Conservation (phyloP, 2,797 vertebrate genomes). For the Okamejei kenojei region DNA sequence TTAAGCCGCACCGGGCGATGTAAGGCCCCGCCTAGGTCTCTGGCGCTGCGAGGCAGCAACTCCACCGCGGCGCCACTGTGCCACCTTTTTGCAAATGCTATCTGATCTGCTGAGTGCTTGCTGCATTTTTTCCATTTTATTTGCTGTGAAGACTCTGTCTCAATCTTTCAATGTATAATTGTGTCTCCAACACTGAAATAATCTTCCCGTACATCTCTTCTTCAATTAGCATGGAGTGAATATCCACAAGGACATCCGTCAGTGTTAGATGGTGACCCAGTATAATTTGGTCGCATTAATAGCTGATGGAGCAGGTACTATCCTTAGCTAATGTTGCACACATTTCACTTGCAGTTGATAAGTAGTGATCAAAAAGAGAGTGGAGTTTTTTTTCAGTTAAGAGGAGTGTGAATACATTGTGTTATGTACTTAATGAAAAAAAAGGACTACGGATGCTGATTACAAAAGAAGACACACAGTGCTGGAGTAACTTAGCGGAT, state of each 20-base stretch:
- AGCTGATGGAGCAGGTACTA: neutral
- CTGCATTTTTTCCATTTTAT: too few species aligned
- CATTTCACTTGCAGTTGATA: neutral
- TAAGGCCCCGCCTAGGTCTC: too few species aligned
- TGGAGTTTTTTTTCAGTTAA: too few species aligned
- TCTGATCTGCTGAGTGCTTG: too few species aligned
- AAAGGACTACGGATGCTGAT: too few species aligned
- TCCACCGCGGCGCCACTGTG: too few species aligned
- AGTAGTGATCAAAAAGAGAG: neutral
- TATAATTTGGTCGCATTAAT: neutral
- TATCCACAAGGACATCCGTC: neutral
- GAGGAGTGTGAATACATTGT: neutral
- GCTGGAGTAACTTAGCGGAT: too few species aligned
- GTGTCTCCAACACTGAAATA: neutral
- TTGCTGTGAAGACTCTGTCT: neutral
- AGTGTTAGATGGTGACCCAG: neutral
- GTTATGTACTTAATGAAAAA: too few species aligned
- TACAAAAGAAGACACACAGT: too few species aligned
- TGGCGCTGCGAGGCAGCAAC: too few species aligned
- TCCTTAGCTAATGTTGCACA: neutral
- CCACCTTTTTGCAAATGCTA: too few species aligned
- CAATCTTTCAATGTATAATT: neutral
- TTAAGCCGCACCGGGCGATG: too few species aligned
- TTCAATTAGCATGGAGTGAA: neutral
- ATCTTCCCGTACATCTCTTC: neutral